Conservation (phyloP, 2,888 invertebrate genomes). For the Agriotes lineatus region DNA sequence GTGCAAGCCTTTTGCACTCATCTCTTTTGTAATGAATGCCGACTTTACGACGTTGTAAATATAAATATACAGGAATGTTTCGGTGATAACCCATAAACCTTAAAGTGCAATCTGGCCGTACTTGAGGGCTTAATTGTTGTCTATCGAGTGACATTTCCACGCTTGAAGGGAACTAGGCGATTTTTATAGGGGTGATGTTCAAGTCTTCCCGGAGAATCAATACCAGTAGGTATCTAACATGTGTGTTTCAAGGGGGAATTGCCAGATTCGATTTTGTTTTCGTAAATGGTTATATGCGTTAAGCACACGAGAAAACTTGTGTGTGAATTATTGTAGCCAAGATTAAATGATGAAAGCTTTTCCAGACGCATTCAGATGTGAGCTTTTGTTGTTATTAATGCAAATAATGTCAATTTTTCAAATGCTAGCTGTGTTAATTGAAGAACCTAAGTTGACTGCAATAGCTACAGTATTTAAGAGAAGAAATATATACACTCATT, state of each 20-base stretch:
- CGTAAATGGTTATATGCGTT: neutral
- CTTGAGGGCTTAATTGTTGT: constrained; percentile 14
- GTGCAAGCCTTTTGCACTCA: no score
- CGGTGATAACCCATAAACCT: neutral
- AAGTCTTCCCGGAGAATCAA: constrained; percentile 1
- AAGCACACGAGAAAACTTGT: no score
- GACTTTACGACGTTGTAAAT: neutral
- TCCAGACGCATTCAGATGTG: no score
- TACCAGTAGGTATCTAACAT: neutral
- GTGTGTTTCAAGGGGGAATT: neutral
- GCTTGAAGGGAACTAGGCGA: neutral
- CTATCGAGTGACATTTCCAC: constrained; percentile 7
- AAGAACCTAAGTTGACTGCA: no score
- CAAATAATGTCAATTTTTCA: no score
- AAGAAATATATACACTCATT: no score
- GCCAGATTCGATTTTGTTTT: neutral
- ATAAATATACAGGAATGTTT: neutral
- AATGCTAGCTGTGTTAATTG: no score
- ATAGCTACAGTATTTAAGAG: no score
- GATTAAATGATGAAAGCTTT: no score
- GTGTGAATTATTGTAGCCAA: no score
- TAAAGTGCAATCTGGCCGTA: neutral
- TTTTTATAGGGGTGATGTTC: constrained; percentile 18
- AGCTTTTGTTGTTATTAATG: no score
- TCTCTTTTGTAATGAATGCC: neutral